Evolutionary conservation across 2,888 invertebrate genomes (phyloP), one percentile per base, ranked within the genome.

Genomic region (Cantharis rustica): DNA sequence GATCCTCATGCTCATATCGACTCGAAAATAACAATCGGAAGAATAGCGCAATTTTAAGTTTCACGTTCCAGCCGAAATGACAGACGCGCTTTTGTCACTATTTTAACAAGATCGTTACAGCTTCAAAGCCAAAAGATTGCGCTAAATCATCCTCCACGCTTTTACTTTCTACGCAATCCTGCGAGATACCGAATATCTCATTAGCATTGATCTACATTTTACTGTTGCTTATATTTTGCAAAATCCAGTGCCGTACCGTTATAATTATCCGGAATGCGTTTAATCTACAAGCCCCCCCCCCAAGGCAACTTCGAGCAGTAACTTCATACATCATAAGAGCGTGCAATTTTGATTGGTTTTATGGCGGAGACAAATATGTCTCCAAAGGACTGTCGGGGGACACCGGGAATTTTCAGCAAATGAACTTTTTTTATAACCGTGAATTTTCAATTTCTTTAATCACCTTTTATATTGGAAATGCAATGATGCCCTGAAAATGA

Each of bases 1-100:
- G 79, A 79, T 79, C 72, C 79, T 81, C 79, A 68, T 71, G 61
- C 66, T 63, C 71, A 68, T 69, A 75, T 72, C 73, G 73, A 75
- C 69, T 75, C 17, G 72, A 69, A 72, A 66, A 73, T 72, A 74
- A 75, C 74, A 66, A 66, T 47, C 47, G 47, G 47, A 47, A 47
- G 47, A 47, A 47, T 47, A 47, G 47, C 47, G 47, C 47, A 47
- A 47, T 47, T 47, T 47, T 7, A 47, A 47, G 47, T 47, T 47
- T 47, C 47, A 47, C 47, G 47, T 47, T 47, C 47, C 1, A 9
- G 2, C 47, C 7, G 20, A 66, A 20, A n/a, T 20, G 23, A 66
- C 11, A 13, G 64, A 9, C 64, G 1, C 17, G 64, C 13, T 66
- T 66, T 66, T 66, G 17, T 66, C 64, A 20, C 17, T 23, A 66